Conservation (phyloP, 1,140 invertebrate species). For the Helicoverpa zea region DNA sequence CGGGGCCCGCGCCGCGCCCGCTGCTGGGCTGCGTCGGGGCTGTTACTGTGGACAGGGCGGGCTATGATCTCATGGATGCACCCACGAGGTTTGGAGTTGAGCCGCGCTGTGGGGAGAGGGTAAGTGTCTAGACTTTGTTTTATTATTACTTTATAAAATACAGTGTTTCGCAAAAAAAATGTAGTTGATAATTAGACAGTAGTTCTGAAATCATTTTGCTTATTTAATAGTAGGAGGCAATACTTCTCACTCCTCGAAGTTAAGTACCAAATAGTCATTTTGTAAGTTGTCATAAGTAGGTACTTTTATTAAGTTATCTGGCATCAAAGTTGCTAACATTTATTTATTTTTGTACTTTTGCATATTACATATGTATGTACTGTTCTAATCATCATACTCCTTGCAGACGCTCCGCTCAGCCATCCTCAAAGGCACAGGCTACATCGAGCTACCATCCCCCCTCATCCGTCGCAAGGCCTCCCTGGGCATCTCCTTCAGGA, state of each 20-base stretch:
- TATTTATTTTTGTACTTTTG: no score
- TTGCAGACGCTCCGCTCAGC: conserved; percentile 73
- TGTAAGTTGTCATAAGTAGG: no score
- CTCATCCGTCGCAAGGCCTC: conserved; percentile 89
- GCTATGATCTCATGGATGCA: conserved; percentile 87
- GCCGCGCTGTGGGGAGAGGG: conserved; percentile 91
- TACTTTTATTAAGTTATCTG: no score
- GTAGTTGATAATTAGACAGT: no score
- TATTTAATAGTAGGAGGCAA: neutral
- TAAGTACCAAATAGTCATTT: no score
- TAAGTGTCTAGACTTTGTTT: conserved; percentile 70
- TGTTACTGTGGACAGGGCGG: conserved; percentile 90
- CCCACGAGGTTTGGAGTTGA: conserved; percentile 93
- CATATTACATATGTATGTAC: no score
- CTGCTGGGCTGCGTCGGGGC: conserved; percentile 95
- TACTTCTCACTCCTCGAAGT: neutral
- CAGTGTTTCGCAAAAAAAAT: no score
- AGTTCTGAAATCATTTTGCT: neutral
- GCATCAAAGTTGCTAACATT: no score
- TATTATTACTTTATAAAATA: no score
- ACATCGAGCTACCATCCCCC: conserved; percentile 91
- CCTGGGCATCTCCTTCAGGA: conserved; percentile 93
- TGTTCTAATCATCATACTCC: no score
- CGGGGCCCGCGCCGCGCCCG: conserved; percentile 67
- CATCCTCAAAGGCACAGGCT: conserved; percentile 90